phyloP scores from a whole-genome alignment of 2,888 invertebrate genomes.

The Phaedon cochleariae region DNA sequence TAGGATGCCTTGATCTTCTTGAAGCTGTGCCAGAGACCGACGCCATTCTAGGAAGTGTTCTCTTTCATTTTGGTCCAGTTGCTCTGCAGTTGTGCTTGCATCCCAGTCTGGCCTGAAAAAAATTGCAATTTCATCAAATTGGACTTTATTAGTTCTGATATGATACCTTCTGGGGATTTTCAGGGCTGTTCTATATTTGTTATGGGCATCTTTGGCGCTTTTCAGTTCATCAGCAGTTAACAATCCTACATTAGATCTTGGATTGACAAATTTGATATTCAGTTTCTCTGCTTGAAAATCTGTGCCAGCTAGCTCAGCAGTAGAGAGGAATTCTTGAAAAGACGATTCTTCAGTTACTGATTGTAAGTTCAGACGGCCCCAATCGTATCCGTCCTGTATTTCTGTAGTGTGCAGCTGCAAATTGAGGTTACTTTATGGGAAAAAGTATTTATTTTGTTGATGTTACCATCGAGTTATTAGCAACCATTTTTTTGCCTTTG shows the following conservation, averaged over 20 bases:
- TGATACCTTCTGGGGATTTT: conserved; percentile 81
- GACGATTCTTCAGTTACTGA: conserved; percentile 97
- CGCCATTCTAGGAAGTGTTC: conserved; percentile 92
- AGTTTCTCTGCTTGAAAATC: conserved; percentile 93
- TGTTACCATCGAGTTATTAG: conserved; percentile 78
- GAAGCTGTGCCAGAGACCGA: conserved; percentile 78
- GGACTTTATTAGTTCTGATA: background rate
- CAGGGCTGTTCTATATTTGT: conserved; percentile 69
- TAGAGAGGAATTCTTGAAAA: conserved; percentile 94
- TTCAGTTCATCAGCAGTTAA: conserved; percentile 68
- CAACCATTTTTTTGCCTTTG: conserved; percentile 71
- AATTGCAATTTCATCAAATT: background rate
- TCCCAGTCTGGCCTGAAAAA: conserved; percentile 80
- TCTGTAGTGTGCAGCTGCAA: conserved; percentile 84
- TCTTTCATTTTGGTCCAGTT: conserved; percentile 81
- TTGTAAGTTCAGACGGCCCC: conserved; percentile 88
- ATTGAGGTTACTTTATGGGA: background rate
- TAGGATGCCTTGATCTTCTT: conserved; percentile 80
- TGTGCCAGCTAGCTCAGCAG: conserved; percentile 92
- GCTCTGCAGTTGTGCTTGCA: conserved; percentile 76
- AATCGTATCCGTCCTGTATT: conserved; percentile 89
- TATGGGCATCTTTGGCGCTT: conserved; percentile 65
- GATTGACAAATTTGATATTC: conserved; percentile 80
- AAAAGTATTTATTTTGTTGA: background rate
- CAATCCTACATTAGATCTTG: conserved; percentile 69